Base-by-base conservation (phyloP, 2,888 invertebrate species). In the Brachyptera risi region DNA sequence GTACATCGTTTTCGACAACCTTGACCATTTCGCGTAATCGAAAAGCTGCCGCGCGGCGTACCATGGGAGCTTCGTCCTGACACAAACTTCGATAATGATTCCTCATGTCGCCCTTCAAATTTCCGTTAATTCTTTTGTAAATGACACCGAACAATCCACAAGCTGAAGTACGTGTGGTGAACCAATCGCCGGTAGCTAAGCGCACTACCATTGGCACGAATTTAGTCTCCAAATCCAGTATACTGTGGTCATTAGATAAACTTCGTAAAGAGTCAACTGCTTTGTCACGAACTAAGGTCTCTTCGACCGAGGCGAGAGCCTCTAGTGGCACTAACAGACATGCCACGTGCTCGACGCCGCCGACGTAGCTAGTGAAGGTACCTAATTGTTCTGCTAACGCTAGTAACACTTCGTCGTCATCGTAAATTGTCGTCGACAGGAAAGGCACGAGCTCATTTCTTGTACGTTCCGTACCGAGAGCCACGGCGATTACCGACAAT, bases 1-100 rank as follows among this genome's bases (percentile, higher is more conserved):
- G 83, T 74, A 91, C 92, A 71, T 98, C 97, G 62, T 92, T 83
- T 73, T 98, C 98, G 3, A 98, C 94, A 44, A 95, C 97, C 73
- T 96, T 90, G 1, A 98, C 97, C 72, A 99, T 92, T 79, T 99
- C 99, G 26, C 98, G 98, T 64, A 99, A 81, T 78, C 98, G 98
- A 68, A 91, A 90, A 38, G 98, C 97, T 23, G 97, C 98, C 2
- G 98, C 97, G 67, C 99, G 85, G 11, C 98, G 88, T 38, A 99
- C 99, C 99, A 99, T 99, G 0, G 99, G 99, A 0, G 99, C 99
- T 74, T 99, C 99, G 79, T 99, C 99, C 73, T 96, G 93, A 76
- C 97, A 98, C 59, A 99, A 81, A 65, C 89, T 88, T 67, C 95
- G 88, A 81, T 97, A 99, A 74, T 92, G 89, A 71, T 91, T 89